These are phyloP conservation scores for Arnoldichthys spilopterus DNA, from an alignment of 2,797 vertebrate species.

Conservation along the genomic window DNA sequence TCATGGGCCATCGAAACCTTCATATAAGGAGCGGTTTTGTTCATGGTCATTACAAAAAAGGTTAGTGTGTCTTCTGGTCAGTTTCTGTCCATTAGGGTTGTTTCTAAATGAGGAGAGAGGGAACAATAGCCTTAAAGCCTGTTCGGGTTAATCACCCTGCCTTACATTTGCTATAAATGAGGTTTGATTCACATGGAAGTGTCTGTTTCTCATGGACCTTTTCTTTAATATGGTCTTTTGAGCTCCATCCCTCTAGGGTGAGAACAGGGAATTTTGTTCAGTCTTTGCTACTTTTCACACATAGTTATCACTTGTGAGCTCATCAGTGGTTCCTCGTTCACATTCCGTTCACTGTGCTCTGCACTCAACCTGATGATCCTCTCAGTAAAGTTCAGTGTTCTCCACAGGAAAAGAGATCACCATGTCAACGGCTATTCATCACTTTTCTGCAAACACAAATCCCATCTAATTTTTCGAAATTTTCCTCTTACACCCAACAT, in stretches of 20 bases:
- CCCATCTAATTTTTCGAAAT: too few species aligned
- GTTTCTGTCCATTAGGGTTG: not conserved
- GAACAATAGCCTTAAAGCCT: not conserved
- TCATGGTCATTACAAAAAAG: not conserved
- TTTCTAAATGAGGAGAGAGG: not conserved
- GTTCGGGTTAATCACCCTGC: not conserved
- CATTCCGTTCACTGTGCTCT: not conserved
- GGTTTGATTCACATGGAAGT: not conserved
- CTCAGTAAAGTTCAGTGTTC: not conserved
- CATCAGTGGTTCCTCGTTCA: not conserved
- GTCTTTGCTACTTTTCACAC: slow-evolving; percentile 45
- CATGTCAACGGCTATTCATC: too few species aligned
- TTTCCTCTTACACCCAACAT: too few species aligned
- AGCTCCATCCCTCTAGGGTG: not conserved
- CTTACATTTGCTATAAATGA: not conserved
- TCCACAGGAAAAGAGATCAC: too few species aligned
- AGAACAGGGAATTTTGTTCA: slow-evolving; percentile 19
- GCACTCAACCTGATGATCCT: not conserved
- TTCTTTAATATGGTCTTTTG: not conserved
- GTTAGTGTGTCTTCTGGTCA: not conserved
- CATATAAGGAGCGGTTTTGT: not conserved
- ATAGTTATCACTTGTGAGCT: slow-evolving; percentile 28
- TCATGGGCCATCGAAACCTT: not conserved
- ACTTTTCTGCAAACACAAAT: too few species aligned
- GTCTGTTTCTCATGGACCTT: not conserved